phyloP scores from a whole-genome alignment of 2,113 vertebrate species.

The Plecturocebus donacophilus region DNA sequence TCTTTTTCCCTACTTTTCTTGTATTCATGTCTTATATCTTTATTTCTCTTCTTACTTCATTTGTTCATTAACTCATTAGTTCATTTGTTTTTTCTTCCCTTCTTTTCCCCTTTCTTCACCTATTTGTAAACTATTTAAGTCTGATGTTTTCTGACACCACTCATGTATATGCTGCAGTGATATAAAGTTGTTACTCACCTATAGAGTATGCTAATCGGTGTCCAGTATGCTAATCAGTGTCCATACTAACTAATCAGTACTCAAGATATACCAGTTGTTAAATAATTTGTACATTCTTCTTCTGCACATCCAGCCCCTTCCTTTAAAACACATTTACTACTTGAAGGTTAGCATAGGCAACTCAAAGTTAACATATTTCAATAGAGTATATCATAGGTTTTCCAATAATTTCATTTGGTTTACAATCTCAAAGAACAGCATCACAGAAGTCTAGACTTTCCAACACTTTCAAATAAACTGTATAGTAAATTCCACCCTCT shows the following conservation, averaged over 20 bases:
- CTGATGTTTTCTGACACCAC: accelerated
- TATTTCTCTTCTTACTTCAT: not conserved
- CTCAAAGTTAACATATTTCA: not conserved
- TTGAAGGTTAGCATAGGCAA: not conserved
- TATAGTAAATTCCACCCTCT: not conserved
- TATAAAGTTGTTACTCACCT: not conserved
- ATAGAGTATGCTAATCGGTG: not conserved
- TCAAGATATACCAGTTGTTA: not conserved
- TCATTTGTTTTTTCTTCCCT: not conserved
- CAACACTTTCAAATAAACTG: not conserved
- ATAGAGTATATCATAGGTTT: not conserved
- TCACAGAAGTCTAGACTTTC: not conserved
- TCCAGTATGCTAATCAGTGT: not conserved
- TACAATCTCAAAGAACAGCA: not conserved
- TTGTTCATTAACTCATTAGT: not conserved
- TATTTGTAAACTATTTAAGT: not conserved
- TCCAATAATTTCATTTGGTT: not conserved
- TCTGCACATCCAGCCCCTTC: not conserved
- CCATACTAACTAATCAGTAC: not conserved
- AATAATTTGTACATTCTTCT: not conserved
- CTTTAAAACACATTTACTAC: not conserved
- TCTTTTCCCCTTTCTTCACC: not conserved
- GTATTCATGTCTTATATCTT: not conserved
- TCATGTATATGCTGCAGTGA: not conserved
- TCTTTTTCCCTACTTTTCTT: not conserved